Evolutionary conservation across 2,888 invertebrate species (phyloP).

Genomic region (Scaptomyza reducta): DNA sequence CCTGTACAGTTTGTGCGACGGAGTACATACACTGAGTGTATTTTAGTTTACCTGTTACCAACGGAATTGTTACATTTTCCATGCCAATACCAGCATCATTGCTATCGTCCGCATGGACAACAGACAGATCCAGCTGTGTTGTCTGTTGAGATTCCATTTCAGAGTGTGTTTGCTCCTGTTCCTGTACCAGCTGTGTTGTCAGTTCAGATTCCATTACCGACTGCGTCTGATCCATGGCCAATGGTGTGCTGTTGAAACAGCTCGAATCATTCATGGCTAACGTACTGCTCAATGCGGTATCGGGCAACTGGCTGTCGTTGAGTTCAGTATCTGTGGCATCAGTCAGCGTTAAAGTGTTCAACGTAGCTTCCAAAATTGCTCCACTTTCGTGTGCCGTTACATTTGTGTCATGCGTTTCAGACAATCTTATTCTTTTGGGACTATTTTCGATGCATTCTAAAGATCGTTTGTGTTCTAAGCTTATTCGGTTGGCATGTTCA

Average conservation of each 20-base stretch:
- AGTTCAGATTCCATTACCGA: background rate
- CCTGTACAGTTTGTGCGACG: conserved; percentile 24
- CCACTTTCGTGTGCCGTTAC: background rate
- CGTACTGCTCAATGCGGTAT: conserved; percentile 39
- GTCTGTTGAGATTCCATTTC: background rate
- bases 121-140: background rate
- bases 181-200: background rate
- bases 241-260: conserved; percentile 45
- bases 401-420: background rate
- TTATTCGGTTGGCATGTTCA: conserved; percentile 20
- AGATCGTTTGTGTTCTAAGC: conserved; percentile 3
- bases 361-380: conserved; percentile 22
- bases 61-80: conserved; percentile 34
- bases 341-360: conserved; percentile 12
- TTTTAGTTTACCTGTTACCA: conserved; percentile 58
- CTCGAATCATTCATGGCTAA: conserved; percentile 38
- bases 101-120: conserved; percentile 4
- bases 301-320: conserved; percentile 20
- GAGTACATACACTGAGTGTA: conserved; percentile 3
- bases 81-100: conserved; percentile 50
- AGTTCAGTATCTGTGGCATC: background rate
- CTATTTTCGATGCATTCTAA: background rate
- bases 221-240: background rate
- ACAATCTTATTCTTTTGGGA: conserved; percentile 13
- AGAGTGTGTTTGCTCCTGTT: background rate